Evolutionary conservation across 1,140 invertebrate species (phyloP), one percentile per base, ranked within the genome.

Genomic region (Plectus sambesii): DNA sequence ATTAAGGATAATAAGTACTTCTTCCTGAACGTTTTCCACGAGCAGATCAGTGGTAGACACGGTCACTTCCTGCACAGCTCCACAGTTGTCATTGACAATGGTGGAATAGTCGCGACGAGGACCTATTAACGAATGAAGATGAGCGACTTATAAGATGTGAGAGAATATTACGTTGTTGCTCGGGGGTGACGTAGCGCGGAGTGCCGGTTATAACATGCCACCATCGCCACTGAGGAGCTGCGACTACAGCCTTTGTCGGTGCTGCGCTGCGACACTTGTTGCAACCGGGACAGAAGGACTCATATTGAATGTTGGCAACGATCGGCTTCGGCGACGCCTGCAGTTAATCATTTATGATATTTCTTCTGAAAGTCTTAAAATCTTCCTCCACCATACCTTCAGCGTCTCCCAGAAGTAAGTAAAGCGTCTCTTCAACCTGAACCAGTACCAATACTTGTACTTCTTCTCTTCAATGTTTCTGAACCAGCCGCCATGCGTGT

Each of bases 341-440:
- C n/a, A n/a, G n/a, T n/a, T n/a, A n/a, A n/a, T n/a, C n/a, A n/a
- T n/a, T n/a, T 46, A 22, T 6, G n/a, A 46, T 46, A 6, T 42
- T n/a, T 43, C 5, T 1, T 43, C n/a, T n/a, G n/a, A n/a, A n/a
- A n/a, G n/a, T n/a, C n/a, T n/a, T n/a, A 33, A 12, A n/a, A 12
- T 33, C n/a, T n/a, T 33, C 30, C n/a, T 33, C 30, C n/a, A n/a
- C n/a, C n/a, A 4, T n/a, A 49, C 47, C 47, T 53, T 53, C 4
- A 56, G 30, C 55, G 56, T 56, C 24, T 56, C 55, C 55, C 55
- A 56, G 27, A 56, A 25, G 35, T 56, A 56, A 9, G 55, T 48
- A 30, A 47, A 56, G 36, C 53, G 27, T 36, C 55, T 39, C 29
- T 56, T 56, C 27, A 43, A 4, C 4, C 38, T 36, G 12, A 40